Conservation (phyloP, 1,140 invertebrate species). For the Macrobrachium nipponense region DNA sequence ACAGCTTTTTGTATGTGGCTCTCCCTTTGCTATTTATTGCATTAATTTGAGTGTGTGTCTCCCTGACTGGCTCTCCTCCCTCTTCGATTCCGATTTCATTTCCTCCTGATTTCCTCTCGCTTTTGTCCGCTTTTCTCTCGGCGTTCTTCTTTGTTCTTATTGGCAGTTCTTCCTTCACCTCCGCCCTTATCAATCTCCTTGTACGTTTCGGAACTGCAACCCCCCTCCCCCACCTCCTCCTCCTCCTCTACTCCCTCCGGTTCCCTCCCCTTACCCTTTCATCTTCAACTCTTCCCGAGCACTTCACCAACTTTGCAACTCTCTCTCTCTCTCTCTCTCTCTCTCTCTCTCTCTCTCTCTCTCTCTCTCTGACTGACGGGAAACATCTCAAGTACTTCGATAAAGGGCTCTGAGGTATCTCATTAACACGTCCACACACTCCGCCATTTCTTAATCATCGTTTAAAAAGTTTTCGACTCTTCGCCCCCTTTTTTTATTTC, state of each 20-base stretch:
- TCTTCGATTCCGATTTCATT: not conserved
- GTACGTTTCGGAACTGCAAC: not conserved
- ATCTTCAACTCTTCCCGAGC: not conserved
- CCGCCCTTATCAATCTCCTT: constrained; percentile 18
- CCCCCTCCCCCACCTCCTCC: not conserved
- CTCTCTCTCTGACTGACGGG: not conserved
- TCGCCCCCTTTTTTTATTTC: too few species aligned
- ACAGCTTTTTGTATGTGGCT: too few species aligned
- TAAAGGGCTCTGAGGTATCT: too few species aligned
- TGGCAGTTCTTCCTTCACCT: not conserved
- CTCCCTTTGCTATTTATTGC: too few species aligned
- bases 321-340: constrained; percentile 30
- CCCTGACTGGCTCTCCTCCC: too few species aligned
- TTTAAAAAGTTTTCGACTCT: too few species aligned
- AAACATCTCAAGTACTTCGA: too few species aligned
- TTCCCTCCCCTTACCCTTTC: constrained; percentile 1
- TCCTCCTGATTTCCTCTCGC: not conserved
- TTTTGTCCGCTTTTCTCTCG: not conserved
- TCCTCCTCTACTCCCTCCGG: not conserved
- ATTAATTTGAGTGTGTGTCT: too few species aligned
- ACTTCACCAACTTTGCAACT: not conserved
- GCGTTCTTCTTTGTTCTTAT: not conserved
- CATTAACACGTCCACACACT: not conserved
- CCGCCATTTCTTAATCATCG: too few species aligned
- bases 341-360: constrained; percentile 25